A percentile compares a stretch with the other conserved stretches of the same genome.
Evolutionary conservation across 2,888 invertebrate genomes (phyloP).

Genomic region (Drosophila pseudotakahashii): DNA sequence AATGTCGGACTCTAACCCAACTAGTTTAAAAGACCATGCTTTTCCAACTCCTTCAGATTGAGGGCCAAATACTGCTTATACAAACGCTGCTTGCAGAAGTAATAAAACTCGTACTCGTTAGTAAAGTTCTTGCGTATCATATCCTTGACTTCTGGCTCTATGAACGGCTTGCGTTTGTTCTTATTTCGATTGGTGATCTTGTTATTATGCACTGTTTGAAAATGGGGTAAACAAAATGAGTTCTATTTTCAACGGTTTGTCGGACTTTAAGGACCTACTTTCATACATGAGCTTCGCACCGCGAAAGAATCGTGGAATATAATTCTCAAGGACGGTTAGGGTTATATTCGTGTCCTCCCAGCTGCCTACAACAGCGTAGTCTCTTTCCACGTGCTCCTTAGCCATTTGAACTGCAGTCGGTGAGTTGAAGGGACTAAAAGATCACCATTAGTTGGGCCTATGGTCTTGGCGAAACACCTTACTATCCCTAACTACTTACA

Average conservation of each 20-base stretch:
- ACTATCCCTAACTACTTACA: conserved; percentile 85
- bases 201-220: conserved; percentile 59
- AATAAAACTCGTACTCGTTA: conserved; percentile 94
- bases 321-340: conserved; percentile 91
- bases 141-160: conserved; percentile 82
- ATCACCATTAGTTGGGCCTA: conserved; percentile 11
- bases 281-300: conserved; percentile 86
- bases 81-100: conserved; percentile 93
- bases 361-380: conserved; percentile 94
- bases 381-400: conserved; percentile 92
- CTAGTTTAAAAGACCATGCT: conserved; percentile 61
- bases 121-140: conserved; percentile 93
- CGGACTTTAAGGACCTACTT: conserved; percentile 56
- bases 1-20: background rate
- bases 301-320: conserved; percentile 92
- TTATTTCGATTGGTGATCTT: conserved; percentile 87
- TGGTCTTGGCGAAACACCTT: background rate
- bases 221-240: background rate
- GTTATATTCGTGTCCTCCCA: conserved; percentile 94
- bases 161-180: conserved; percentile 91
- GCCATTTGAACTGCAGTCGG: conserved; percentile 92
- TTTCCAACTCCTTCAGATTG: conserved; percentile 59
- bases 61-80: conserved; percentile 90
- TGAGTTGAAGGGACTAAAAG: conserved; percentile 91
- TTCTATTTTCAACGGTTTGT: background rate